Conservation (phyloP, 2,888 invertebrate species). For the Perdita meconis region DNA sequence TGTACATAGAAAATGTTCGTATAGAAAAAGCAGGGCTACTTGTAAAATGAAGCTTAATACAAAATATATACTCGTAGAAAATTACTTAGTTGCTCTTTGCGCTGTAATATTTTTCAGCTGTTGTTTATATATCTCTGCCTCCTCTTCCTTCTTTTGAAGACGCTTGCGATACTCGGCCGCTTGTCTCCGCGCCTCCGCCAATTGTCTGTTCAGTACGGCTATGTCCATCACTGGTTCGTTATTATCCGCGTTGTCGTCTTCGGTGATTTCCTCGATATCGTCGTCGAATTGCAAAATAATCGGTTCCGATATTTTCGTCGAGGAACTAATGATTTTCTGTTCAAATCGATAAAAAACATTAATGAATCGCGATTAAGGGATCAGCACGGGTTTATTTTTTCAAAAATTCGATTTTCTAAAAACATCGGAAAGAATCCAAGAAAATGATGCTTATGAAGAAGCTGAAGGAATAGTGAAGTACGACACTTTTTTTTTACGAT, state of each 20-base stretch:
- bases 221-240: conserved; percentile 77
- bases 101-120: conserved; percentile 79
- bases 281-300: conserved; percentile 80
- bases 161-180: conserved; percentile 82
- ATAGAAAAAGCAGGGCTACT: conserved; percentile 60
- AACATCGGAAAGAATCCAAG: too few species aligned
- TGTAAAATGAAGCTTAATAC: conserved; percentile 46
- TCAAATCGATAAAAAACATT: conserved; percentile 29
- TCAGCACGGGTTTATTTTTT: too few species aligned
- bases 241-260: conserved; percentile 77
- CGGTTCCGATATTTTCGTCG: conserved; percentile 73
- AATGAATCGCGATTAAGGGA: too few species aligned
- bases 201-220: conserved; percentile 80
- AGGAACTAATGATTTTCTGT: conserved; percentile 72
- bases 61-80: conserved; percentile 59
- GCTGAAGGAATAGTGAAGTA: too few species aligned
- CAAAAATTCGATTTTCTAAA: too few species aligned
- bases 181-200: conserved; percentile 81
- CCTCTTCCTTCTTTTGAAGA: conserved; percentile 81
- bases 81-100: conserved; percentile 68
- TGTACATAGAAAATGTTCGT: conserved; percentile 33
- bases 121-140: conserved; percentile 83
- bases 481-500: too few species aligned
- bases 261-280: conserved; percentile 81
- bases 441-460: too few species aligned